Conservation (phyloP, 2,113 vertebrate genomes). For the Sander lucioperca region DNA sequence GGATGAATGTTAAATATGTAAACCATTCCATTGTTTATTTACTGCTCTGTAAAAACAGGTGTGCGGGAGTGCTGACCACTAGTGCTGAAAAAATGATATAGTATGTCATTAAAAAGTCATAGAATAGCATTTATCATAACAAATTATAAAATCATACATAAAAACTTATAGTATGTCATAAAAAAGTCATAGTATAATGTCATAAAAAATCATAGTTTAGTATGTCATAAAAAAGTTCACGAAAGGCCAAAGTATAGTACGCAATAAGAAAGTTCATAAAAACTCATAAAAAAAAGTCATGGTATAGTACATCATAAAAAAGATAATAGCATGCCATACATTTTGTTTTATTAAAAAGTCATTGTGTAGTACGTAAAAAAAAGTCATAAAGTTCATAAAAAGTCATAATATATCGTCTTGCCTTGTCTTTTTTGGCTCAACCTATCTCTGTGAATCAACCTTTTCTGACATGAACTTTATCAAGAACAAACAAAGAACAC, state of each 20-base stretch:
- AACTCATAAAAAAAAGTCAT: no score
- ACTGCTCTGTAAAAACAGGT: not conserved
- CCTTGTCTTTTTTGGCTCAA: constrained; percentile 58
- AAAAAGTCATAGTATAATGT: not conserved
- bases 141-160: no score
- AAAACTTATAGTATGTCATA: not conserved
- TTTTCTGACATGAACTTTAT: constrained; percentile 64
- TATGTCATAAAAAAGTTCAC: no score
- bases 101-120: no score
- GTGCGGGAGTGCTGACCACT: not conserved
- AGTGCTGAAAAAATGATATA: not conserved
- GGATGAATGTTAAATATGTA: not conserved
- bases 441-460: constrained; percentile 48
- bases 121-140: no score
- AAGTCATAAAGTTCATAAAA: not conserved
- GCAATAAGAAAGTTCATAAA: no score
- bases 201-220: no score
- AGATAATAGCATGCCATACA: no score
- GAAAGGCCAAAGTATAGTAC: no score
- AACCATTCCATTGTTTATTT: not conserved
- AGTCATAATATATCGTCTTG: not conserved
- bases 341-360: no score
- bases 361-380: no score
- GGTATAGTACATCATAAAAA: no score
- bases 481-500: constrained; percentile 59